phyloP scores from a whole-genome alignment of 2,888 invertebrate genomes.

The Hydroisotoma schaefferi region DNA sequence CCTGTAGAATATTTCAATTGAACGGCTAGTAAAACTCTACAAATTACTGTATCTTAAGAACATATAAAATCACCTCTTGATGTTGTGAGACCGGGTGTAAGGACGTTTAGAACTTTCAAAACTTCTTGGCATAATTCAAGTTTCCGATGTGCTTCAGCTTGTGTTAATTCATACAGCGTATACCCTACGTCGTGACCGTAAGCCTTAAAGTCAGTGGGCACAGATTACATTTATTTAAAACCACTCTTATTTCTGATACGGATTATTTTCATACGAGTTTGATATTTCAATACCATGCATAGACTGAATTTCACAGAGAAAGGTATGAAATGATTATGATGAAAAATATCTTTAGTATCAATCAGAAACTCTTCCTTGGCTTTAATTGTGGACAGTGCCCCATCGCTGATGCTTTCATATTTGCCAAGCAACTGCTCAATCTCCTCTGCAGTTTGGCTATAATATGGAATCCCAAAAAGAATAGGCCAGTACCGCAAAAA shows the following conservation, averaged over 20 bases:
- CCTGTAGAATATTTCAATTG: constrained; percentile 4
- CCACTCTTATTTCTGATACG: background rate
- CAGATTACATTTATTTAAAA: background rate
- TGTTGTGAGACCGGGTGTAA: constrained; percentile 33
- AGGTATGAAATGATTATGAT: constrained; percentile 42
- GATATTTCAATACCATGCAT: constrained; percentile 23
- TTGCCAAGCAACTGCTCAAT: constrained; percentile 26
- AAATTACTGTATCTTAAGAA: background rate
- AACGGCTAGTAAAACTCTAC: background rate
- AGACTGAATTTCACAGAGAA: constrained; percentile 41
- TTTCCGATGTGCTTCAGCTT: constrained; percentile 29
- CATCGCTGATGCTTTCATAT: constrained; percentile 23
- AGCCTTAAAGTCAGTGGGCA: constrained; percentile 20
- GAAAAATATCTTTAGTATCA: constrained; percentile 39
- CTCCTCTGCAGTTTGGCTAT: constrained; percentile 11
- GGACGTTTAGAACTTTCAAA: constrained; percentile 23
- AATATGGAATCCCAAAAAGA: too few relatives aligned
- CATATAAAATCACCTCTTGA: constrained; percentile 13
- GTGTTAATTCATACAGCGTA: constrained; percentile 25
- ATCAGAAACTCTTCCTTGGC: constrained; percentile 41
- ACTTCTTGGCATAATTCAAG: constrained; percentile 35
- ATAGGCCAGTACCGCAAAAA: background rate
- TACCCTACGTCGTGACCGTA: constrained; percentile 45
- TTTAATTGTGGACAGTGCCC: constrained; percentile 30
- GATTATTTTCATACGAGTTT: background rate